These are phyloP conservation scores for Paralichthys olivaceus DNA, from an alignment of 2,113 vertebrate genomes.

Conservation along the genomic window DNA sequence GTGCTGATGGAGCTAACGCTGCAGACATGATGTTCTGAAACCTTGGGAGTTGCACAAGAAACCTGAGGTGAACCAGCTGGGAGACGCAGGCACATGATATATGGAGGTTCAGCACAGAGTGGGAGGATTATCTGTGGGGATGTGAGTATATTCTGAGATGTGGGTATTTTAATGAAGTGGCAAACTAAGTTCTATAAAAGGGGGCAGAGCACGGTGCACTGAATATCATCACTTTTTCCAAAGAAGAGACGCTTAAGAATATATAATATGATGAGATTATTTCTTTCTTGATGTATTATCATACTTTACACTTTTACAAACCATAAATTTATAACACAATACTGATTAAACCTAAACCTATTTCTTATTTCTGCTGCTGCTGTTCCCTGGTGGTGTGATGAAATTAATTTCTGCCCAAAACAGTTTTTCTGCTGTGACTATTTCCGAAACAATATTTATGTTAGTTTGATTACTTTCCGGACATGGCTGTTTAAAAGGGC, in stretches of 20 bases:
- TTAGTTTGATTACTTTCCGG: conserved; percentile 6
- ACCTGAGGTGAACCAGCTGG: conserved; percentile 4
- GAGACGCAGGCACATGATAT: conserved; percentile 2
- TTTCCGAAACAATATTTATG: background rate
- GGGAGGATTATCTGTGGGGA: conserved; percentile 12
- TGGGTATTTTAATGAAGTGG: conserved; percentile 15
- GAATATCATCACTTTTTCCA: background rate
- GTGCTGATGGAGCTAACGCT: conserved; percentile 12
- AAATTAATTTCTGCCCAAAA: background rate
- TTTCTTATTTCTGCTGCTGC: background rate
- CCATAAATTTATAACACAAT: background rate
- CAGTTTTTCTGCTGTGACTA: background rate
- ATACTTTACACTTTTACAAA: conserved; percentile 1
- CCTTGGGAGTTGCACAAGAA: background rate
- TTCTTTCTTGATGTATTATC: background rate
- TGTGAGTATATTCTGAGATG: conserved; percentile 20
- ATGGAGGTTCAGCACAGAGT: conserved; percentile 8
- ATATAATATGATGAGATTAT: background rate
- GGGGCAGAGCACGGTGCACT: conserved; percentile 1
- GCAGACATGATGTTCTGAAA: conserved; percentile 21
- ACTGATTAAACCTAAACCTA: background rate
- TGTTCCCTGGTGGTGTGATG: background rate
- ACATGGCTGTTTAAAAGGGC: background rate
- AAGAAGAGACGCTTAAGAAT: background rate
- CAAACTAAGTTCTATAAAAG: background rate